Percentiles rank a stretch among this genome's conserved stretches.
Evolutionary conservation across 2,888 invertebrate genomes (phyloP).

Genomic region (Eucera pruinosa): DNA sequence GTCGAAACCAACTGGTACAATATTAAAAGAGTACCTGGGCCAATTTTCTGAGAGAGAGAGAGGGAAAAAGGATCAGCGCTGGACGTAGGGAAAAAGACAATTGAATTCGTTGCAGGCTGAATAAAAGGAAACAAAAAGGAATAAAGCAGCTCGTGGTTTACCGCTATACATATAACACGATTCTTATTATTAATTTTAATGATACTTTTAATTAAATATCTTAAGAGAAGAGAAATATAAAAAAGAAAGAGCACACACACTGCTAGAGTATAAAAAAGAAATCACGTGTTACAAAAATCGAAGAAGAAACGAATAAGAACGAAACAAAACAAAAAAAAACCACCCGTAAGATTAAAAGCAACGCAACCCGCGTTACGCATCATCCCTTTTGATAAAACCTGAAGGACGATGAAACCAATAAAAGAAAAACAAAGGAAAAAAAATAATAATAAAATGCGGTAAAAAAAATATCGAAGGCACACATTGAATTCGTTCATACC

Average conservation of each 20-base stretch:
- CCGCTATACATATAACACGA: constrained; percentile 53
- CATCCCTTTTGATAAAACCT: constrained; percentile 52
- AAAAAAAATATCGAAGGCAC: too few species aligned
- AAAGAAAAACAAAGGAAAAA: neutral
- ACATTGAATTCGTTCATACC: constrained; percentile 18
- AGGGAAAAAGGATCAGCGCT: constrained; percentile 33
- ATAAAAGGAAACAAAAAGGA: constrained; percentile 22
- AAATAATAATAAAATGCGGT: neutral
- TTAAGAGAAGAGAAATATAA: constrained; percentile 58
- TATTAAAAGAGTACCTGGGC: constrained; percentile 71
- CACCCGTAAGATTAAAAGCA: constrained; percentile 10
- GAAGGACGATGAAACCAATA: neutral
- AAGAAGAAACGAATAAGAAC: constrained; percentile 32
- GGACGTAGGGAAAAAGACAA: constrained; percentile 24
- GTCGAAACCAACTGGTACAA: constrained; percentile 80
- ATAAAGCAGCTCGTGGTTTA: constrained; percentile 51
- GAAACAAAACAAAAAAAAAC: too few species aligned
- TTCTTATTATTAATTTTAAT: constrained; percentile 64
- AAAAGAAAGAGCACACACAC: constrained; percentile 56
- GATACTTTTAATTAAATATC: constrained; percentile 65
- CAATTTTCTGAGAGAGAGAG: too few species aligned
- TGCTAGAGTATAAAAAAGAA: constrained; percentile 55
- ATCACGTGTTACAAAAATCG: constrained; percentile 25
- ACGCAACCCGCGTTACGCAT: too few species aligned
- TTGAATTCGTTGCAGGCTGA: constrained; percentile 30